Base-by-base conservation (phyloP, 2,797 vertebrate species). In the Tokudaia tokunoshimensis region DNA sequence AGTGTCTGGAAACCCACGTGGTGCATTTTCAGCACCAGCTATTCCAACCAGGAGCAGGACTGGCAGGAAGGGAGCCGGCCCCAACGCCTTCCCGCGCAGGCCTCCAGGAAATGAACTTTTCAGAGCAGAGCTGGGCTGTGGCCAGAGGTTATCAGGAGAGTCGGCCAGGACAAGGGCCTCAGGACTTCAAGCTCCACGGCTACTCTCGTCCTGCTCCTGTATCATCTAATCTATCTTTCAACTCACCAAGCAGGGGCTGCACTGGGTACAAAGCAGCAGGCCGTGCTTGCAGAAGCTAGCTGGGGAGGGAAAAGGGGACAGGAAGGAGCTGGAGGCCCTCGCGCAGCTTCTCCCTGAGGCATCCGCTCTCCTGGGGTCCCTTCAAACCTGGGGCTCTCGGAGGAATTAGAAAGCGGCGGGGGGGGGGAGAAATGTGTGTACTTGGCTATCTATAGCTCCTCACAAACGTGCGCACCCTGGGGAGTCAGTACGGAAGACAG, bases 21-120 rank as follows among this genome's bases (percentile, higher is more conserved):
- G 70, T n/a, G 74, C 94, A 67, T 83, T 94, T 85, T 94, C 92
- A 44, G 61, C 89, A 89, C 75, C 85, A 67, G 93, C 59, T 85
- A 92, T 93, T 95, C 80, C 92, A 93, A 93, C 61, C 74, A 1
- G 76, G 13, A 95, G 87, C 44, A 44, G 94, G 92, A 81, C 94
- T 96, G 96, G 97, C 97, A 97, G 97, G 96, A 97, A 98, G 87
- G 96, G 91, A 96, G 90, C 59, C 55, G 72, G 95, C 91, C 95
- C 82, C 80, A 80, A 75, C 9, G 80, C 95, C 96, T 96, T 97
- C 76, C 92, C 96, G 92, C 81, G 79, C 95, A 95, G 94, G 95
- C 97, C 97, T 96, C 63, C 95, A 97, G 97, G 96, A 98, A 98
- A 97, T 97, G 97, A 97, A 97, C 97, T 98, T 97, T 98, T 95